Conservation (phyloP, 35 echinoderm and acorn worm species). For the Nesometra sesokonis region DNA sequence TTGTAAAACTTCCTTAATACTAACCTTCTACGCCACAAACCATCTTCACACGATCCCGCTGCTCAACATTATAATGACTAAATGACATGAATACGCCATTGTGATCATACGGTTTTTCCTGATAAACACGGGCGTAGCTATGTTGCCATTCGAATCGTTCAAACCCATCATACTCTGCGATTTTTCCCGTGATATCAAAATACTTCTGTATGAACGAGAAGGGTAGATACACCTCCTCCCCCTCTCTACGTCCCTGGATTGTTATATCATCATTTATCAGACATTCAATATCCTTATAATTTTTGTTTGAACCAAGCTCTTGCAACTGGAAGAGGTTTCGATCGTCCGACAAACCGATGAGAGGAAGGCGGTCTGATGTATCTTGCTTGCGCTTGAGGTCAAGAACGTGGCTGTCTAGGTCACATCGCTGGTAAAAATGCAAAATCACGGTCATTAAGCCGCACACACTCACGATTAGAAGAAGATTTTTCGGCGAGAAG, state of each 20-base stretch:
- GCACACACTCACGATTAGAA: background rate
- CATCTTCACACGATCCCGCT: conserved; percentile 77
- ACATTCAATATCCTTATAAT: conserved; percentile 94
- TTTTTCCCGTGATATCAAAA: conserved; percentile 85
- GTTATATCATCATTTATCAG: conserved; percentile 86
- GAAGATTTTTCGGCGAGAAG: background rate
- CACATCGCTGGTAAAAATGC: background rate
- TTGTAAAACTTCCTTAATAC: too few species aligned
- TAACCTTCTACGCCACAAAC: conserved; percentile 91
- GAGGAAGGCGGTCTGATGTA: background rate
- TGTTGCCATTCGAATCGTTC: conserved; percentile 98
- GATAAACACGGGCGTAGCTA: conserved; percentile 69
- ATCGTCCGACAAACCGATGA: background rate
- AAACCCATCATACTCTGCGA: conserved; percentile 77
- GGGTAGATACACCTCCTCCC: conserved; percentile 76
- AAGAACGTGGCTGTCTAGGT: background rate
- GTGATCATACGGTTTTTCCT: conserved; percentile 52
- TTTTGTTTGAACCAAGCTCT: background rate
- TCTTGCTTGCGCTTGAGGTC: background rate
- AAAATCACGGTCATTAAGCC: background rate
- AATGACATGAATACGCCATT: conserved; percentile 93
- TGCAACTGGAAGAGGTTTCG: background rate
- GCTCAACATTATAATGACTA: conserved; percentile 87
- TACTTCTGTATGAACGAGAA: conserved; percentile 93
- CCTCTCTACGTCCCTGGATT: conserved; percentile 60